Base-by-base conservation (phyloP, 1,140 invertebrate genomes). In the Drosophila tristis region DNA sequence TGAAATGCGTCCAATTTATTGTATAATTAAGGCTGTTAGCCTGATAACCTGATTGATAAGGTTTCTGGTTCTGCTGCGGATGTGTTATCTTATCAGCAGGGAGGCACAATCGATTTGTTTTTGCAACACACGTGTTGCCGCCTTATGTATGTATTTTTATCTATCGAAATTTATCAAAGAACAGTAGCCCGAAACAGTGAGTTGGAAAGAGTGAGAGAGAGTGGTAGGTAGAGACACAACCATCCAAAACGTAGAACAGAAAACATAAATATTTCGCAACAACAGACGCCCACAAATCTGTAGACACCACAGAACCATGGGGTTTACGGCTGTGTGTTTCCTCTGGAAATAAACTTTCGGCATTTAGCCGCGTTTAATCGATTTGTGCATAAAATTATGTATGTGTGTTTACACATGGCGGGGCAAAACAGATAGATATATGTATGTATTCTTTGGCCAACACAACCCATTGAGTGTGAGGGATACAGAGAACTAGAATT, bases 301-400 rank as follows among this genome's bases (percentile, higher is more conserved):
- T 77, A 74, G 77, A 75, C 72, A 85, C 51, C 15, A 56, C 45
- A 11, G 9, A 23, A 39, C 29, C 13, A 5, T 4, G 16, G 0
- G 26, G 26, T 29, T 29, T 7, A 29, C 26, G 26, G 8, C 7
- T 59, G 48, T 60, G 44, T 59, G 31, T 49, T 53, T 49, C 60
- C 63, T 56, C 84, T 89, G 68, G 67, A 73, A 89, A 87, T 89
- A 82, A 82, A 79, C 84, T 89, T 87, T 74, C 71, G 66, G 62
- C 75, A 70, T 68, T 82, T 64, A 54, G 75, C 72, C 49, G 31
- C 45, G 57, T 65, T 84, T 71, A 80, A 89, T 87, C 84, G 84
- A 78, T 78, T 78, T 78, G 66, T 75, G 76, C 71, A 87, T 82
- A 75, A 82, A 89, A 73, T 78, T 76, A 89, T 64, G 35, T 39